Evolutionary conservation across 2,797 vertebrate species (phyloP).

Genomic region (Manis pentadactyla): DNA sequence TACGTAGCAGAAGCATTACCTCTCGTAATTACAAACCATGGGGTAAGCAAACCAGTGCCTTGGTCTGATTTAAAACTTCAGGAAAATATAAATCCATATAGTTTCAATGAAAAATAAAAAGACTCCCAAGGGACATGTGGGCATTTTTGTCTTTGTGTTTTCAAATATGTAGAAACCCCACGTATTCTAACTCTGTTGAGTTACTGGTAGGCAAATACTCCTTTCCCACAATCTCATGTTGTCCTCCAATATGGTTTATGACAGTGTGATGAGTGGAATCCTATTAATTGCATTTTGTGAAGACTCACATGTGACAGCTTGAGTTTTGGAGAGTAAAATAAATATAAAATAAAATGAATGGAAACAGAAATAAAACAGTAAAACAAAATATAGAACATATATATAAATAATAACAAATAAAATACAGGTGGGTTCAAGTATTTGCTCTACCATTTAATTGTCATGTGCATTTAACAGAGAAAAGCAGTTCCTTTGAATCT

Average conservation of each 20-base stretch:
- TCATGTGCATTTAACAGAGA: background rate
- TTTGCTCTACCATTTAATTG: background rate
- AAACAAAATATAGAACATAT: background rate
- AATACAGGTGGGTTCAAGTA: background rate
- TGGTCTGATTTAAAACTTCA: conserved; percentile 40
- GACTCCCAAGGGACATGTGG: background rate
- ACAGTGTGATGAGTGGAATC: background rate
- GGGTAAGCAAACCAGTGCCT: background rate
- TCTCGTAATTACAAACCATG: conserved; percentile 58
- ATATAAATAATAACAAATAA: background rate
- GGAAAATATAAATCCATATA: conserved; percentile 38
- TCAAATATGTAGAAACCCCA: background rate
- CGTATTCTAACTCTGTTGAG: background rate
- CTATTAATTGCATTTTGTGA: background rate
- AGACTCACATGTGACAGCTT: background rate
- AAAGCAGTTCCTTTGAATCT: background rate
- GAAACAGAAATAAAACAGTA: background rate
- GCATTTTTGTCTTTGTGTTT: background rate
- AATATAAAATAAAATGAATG: background rate
- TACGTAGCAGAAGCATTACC: conserved; percentile 1
- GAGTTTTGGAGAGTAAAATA: background rate
- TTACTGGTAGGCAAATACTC: background rate
- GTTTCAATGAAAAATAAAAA: background rate
- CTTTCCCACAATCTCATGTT: background rate
- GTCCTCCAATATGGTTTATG: background rate